Percentiles rank a stretch among this genome's conserved stretches.
These are phyloP conservation scores for Eupithecia tripunctaria DNA, from an alignment of 2,888 invertebrate species.

Conservation along the genomic window DNA sequence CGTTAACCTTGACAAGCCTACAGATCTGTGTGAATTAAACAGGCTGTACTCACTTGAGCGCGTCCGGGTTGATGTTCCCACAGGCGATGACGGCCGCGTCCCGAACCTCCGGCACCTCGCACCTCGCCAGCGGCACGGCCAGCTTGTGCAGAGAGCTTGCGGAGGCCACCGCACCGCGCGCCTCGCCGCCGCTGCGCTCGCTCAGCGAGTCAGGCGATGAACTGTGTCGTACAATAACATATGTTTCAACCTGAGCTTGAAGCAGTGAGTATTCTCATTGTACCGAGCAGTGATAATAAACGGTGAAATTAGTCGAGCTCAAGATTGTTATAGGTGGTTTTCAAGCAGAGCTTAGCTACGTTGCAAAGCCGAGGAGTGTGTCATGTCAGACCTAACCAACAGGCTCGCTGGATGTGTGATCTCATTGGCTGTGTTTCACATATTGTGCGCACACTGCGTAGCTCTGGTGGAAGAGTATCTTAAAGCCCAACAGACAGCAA, in stretches of 20 bases:
- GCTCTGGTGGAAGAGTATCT: background rate
- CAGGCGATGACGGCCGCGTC: conserved; percentile 97
- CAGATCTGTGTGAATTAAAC: no score
- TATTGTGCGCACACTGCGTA: background rate
- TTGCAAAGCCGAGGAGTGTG: background rate
- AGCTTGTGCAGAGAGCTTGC: conserved; percentile 96
- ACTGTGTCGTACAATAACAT: conserved; percentile 71
- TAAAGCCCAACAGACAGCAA: background rate
- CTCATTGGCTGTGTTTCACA: background rate
- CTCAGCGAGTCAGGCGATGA: conserved; percentile 96
- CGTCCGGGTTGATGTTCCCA: conserved; percentile 97
- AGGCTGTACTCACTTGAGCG: conserved; percentile 95
- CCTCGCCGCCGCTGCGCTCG: conserved; percentile 92
- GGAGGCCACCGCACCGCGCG: conserved; percentile 88
- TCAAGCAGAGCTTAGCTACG: background rate
- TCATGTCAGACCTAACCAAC: conserved; percentile 1
- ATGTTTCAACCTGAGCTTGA: background rate
- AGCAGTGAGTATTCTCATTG: background rate
- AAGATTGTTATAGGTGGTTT: background rate
- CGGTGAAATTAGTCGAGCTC: background rate
- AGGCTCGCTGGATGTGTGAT: background rate
- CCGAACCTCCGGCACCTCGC: conserved; percentile 96
- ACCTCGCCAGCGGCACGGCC: conserved; percentile 95
- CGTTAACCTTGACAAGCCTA: no score
- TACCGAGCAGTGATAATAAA: background rate